These are phyloP conservation scores for Melozone crissalis DNA, from an alignment of 2,113 vertebrate species.

Conservation along the genomic window DNA sequence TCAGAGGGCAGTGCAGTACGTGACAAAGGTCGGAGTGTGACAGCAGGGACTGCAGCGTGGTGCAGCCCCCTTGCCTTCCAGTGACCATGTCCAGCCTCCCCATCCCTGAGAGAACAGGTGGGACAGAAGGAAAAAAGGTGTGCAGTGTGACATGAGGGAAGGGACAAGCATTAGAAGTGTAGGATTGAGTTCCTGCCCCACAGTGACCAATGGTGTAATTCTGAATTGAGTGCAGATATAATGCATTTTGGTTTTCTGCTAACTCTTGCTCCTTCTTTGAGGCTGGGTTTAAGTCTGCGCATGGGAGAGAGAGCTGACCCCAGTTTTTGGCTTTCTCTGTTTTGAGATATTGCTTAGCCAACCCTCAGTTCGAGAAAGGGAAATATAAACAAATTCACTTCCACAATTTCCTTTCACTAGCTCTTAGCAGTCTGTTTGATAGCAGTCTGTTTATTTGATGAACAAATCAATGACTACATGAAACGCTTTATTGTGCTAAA, in stretches of 20 bases:
- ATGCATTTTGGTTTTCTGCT: background rate
- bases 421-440: background rate
- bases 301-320: background rate
- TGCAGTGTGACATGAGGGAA: background rate
- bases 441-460: background rate
- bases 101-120: background rate
- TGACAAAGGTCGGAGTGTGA: rapidly evolving
- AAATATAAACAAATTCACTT: background rate
- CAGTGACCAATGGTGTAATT: background rate
- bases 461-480: background rate
- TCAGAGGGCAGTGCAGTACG: background rate
- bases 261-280: background rate
- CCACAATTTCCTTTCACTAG: background rate
- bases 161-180: background rate
- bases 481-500: conserved; percentile 11
- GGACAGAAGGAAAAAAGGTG: background rate
- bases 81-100: background rate
- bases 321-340: background rate
- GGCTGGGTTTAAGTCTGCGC: background rate
- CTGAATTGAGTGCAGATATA: background rate
- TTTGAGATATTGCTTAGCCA: background rate
- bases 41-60: background rate
- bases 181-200: background rate
- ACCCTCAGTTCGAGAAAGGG: background rate
- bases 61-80: background rate